These are phyloP conservation scores for Eristalis arbustorum DNA, from an alignment of 2,888 invertebrate species.

Conservation along the genomic window DNA sequence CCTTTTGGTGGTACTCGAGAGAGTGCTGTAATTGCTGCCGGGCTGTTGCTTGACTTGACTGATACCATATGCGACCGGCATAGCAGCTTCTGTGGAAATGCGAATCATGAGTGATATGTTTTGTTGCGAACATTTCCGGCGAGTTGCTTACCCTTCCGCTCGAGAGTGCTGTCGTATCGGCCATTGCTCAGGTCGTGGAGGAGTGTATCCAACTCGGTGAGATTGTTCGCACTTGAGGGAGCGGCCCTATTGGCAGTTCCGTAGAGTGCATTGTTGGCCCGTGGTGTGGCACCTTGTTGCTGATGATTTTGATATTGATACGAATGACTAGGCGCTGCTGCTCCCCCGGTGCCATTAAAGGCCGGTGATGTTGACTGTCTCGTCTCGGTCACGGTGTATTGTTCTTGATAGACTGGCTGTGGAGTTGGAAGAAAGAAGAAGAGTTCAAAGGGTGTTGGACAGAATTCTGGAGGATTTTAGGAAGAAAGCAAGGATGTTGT, in stretches of 20 bases:
- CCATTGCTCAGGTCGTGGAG: slow-evolving; percentile 95
- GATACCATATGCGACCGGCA: slow-evolving; percentile 75
- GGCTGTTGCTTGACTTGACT: slow-evolving; percentile 76
- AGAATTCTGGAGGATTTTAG: not conserved
- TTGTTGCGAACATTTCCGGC: not conserved
- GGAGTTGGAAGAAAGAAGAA: not conserved
- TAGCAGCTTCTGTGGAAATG: slow-evolving; percentile 73
- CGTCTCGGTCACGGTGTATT: slow-evolving; percentile 76
- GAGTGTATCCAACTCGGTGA: slow-evolving; percentile 94
- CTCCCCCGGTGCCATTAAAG: slow-evolving; percentile 69
- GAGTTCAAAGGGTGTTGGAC: not conserved
- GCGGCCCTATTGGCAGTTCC: slow-evolving; percentile 43
- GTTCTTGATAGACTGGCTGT: slow-evolving; percentile 77
- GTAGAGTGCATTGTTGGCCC: slow-evolving; percentile 42
- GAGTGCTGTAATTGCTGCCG: slow-evolving; percentile 79
- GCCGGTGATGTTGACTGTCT: slow-evolving; percentile 74
- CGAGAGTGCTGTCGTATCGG: slow-evolving; percentile 81
- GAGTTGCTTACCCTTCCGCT: slow-evolving; percentile 80
- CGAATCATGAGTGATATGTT: not conserved
- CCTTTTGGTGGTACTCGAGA: slow-evolving; percentile 81
- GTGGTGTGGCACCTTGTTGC: slow-evolving; percentile 51
- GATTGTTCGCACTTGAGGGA: slow-evolving; percentile 83
- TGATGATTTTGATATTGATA: slow-evolving; percentile 76
- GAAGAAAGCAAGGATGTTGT: no score
- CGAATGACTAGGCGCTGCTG: slow-evolving; percentile 72